Percentiles rank a stretch among this genome's conserved stretches.
phyloP scores from a whole-genome alignment of 2,888 invertebrate genomes.

The Diaperis boleti region DNA sequence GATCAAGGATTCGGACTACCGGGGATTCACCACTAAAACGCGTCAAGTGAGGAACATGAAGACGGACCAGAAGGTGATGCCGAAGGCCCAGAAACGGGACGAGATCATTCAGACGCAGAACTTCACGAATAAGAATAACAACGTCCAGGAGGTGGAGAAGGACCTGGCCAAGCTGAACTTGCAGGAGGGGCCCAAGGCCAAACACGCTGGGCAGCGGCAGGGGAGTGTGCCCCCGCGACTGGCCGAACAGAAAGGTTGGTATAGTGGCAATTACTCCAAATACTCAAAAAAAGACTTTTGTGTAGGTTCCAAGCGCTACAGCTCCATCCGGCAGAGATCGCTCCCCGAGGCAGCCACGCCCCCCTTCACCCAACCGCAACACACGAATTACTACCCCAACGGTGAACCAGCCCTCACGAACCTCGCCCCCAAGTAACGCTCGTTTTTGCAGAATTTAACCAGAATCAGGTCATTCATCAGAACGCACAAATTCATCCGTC shows the following conservation, averaged over 20 bases:
- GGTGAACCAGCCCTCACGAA: conserved; percentile 55
- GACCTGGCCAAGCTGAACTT: conserved; percentile 60
- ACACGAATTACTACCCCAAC: conserved; percentile 60
- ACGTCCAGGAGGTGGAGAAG: conserved; percentile 59
- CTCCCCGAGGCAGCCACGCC: conserved; percentile 68
- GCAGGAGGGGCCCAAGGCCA: conserved; percentile 54
- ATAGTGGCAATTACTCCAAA: too few relatives aligned
- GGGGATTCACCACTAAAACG: conserved; percentile 63
- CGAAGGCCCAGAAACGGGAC: conserved; percentile 44
- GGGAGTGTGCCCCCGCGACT: conserved; percentile 64
- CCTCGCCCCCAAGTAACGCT: neutral
- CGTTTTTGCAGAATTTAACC: conserved; percentile 19
- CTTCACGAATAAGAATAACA: conserved; percentile 65
- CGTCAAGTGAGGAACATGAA: conserved; percentile 56
- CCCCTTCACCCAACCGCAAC: conserved; percentile 54
- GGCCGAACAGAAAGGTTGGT: conserved; percentile 65
- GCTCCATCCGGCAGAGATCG: conserved; percentile 69
- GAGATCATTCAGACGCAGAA: conserved; percentile 59
- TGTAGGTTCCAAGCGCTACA: conserved; percentile 73
- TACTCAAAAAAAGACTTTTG: too few relatives aligned
- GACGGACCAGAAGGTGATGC: conserved; percentile 53
- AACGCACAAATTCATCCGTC: conserved; percentile 48
- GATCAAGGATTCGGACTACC: conserved; percentile 62
- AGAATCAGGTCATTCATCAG: conserved; percentile 48
- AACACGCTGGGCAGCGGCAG: conserved; percentile 54